Evolutionary conservation across 2,113 vertebrate genomes (phyloP), one percentile per base, ranked within the genome.

Genomic region (Todiramphus chloris): DNA sequence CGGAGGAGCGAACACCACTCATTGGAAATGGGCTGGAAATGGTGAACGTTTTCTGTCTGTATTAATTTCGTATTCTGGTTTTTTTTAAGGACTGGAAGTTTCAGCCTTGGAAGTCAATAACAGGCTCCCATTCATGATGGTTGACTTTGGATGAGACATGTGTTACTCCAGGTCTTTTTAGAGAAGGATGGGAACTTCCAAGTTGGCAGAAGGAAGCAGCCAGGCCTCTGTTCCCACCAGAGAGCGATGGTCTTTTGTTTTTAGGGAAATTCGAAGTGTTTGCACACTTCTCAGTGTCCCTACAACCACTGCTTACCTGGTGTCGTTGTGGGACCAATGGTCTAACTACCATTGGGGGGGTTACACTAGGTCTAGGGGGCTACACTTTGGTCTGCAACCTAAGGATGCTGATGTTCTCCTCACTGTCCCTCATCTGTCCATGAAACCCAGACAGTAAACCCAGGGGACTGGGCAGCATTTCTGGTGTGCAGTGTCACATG

Each of bases 81-180:
- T 95, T 93, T n/a, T 87, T 80, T 87, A 89, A 95, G 50, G 44
- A 59, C 37, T 82, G 74, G 21, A 66, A 72, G 41, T 56, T 68
- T 82, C 17, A 2, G 77, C 64, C 39, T 58, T 92, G 37, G 41
- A 56, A 62, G 59, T 73, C 11, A 69, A 51, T 66, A 70, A 28
- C 39, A 33, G 55, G 35, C 35, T 96, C 19, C 64, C 39, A 27
- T 84, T 92, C 35, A 2, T 44, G 48, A 27, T 41, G 58, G 63
- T 9, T 95, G 91, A 82, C 70, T 89, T 94, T 87, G 91, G 86
- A 91, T 79, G 60, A 76, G 24, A 74, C 21, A 16, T 2, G 0
- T 0, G 1, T 67, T 92, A n/a, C 94, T 75, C 53, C 70, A 66
- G 58, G 58, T 58, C 44, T n/a, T 93, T 93, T 66, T 58, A 72